Evolutionary conservation across 2,797 vertebrate genomes (phyloP).

Genomic region (Podargus strigoides): DNA sequence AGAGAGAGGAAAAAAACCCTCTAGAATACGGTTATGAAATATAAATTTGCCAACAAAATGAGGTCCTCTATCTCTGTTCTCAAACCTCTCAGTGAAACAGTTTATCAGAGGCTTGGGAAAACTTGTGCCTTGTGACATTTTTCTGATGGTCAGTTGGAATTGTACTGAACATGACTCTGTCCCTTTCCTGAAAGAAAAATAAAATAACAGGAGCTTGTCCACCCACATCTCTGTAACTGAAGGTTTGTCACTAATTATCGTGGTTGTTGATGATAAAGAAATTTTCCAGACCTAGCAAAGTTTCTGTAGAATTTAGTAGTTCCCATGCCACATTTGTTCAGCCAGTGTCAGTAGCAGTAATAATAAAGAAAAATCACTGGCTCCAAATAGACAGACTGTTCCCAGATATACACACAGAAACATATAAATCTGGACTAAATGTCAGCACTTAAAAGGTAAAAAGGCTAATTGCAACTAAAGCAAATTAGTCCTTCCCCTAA

Average conservation of each 20-base stretch:
- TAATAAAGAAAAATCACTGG: neutral
- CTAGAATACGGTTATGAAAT: neutral
- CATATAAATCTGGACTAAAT: neutral
- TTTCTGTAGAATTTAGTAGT: neutral
- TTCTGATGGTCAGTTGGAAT: neutral
- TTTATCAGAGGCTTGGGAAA: neutral
- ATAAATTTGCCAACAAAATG: neutral
- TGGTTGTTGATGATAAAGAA: neutral
- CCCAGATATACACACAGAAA: neutral
- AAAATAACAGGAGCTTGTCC: neutral
- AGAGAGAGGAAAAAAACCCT: neutral
- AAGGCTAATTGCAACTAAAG: constrained; percentile 11
- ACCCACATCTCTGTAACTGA: neutral
- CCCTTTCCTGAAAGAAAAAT: neutral
- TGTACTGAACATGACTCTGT: neutral
- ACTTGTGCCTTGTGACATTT: accelerated
- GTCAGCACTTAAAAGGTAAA: neutral
- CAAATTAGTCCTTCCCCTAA: constrained; percentile 2
- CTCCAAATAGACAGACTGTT: neutral
- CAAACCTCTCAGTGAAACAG: neutral
- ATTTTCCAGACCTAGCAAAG: neutral
- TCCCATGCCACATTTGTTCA: neutral
- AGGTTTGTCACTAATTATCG: neutral
- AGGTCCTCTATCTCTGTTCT: neutral
- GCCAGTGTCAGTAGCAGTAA: neutral